phyloP scores from a whole-genome alignment of 2,888 invertebrate species.

The Parnassius orleans region DNA sequence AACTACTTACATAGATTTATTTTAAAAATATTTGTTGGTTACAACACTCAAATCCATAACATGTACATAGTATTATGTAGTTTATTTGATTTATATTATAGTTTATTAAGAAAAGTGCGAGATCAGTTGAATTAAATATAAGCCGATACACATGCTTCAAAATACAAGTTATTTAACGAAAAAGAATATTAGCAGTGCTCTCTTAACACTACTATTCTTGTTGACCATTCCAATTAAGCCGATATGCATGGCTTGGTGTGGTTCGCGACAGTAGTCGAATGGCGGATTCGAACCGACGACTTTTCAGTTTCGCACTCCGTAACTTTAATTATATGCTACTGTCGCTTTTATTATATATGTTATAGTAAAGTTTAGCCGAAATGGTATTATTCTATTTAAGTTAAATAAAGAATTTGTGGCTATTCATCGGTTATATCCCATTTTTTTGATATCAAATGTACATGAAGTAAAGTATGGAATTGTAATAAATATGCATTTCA shows the following conservation, averaged over 20 bases:
- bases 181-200: too few species aligned
- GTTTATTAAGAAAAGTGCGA: not conserved
- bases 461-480: too few species aligned
- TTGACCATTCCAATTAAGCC: too few species aligned
- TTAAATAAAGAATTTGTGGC: not conserved
- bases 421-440: not conserved
- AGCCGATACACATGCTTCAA: not conserved
- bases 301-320: too few species aligned
- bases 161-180: not conserved
- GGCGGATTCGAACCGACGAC: too few species aligned
- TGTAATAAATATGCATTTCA: too few species aligned
- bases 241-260: too few species aligned
- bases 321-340: too few species aligned
- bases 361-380: not conserved
- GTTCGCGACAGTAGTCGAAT: too few species aligned
- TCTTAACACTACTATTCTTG: too few species aligned
- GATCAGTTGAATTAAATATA: not conserved
- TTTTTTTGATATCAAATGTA: too few species aligned
- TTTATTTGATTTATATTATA: not conserved
- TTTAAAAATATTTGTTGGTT: slow-evolving; percentile 1
- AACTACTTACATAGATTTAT: slow-evolving; percentile 25
- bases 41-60: not conserved
- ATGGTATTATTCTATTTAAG: not conserved
- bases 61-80: not conserved
- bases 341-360: not conserved